Evolutionary conservation across 2,797 vertebrate species (phyloP), one percentile per base, ranked within the genome.

Genomic region (Geotrypetes seraphini): DNA sequence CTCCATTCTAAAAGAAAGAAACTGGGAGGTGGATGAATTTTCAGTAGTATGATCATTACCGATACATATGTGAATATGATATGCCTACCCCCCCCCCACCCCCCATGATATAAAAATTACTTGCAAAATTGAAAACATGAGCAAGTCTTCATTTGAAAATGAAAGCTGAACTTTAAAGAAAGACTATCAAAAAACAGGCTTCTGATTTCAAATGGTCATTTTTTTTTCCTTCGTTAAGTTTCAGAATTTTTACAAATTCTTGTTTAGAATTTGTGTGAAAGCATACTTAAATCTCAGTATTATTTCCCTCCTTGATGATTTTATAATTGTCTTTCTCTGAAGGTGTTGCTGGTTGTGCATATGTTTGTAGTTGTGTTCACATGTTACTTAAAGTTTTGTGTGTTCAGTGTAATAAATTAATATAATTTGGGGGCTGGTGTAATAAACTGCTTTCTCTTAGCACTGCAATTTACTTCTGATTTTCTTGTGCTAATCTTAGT

Each of bases 21-120:
- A 39, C 23, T 62, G 66, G 68, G 58, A 65, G n/a, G 63, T 50
- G 51, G 15, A 19, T 1, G 21, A 30, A 29, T 57, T 51, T 47
- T 57, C 19, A 23, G 25, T 5, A 31, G 25, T 30, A 34, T 45
- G 46, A n/a, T n/a, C n/a, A n/a, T n/a, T n/a, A n/a, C n/a, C n/a
- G n/a, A n/a, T n/a, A n/a, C n/a, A n/a, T n/a, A n/a, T n/a, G n/a
- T n/a, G n/a, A n/a, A n/a, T n/a, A n/a, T n/a, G n/a, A n/a, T n/a
- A n/a, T n/a, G 33, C 24, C 21, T n/a, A n/a, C 26, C 11, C 9
- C 20, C n/a, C n/a, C 2, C 4, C 20, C 50, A 5, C 47, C 57
- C 51, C 57, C 47, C 40, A 49, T 21, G 32, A 12, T 33, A 22
- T n/a, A 50, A 53, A 36, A 0, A 28, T 31, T 37, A 44, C 24